These are phyloP conservation scores for Ptilodon capucinus DNA, from an alignment of 2,888 invertebrate species.

Conservation along the genomic window DNA sequence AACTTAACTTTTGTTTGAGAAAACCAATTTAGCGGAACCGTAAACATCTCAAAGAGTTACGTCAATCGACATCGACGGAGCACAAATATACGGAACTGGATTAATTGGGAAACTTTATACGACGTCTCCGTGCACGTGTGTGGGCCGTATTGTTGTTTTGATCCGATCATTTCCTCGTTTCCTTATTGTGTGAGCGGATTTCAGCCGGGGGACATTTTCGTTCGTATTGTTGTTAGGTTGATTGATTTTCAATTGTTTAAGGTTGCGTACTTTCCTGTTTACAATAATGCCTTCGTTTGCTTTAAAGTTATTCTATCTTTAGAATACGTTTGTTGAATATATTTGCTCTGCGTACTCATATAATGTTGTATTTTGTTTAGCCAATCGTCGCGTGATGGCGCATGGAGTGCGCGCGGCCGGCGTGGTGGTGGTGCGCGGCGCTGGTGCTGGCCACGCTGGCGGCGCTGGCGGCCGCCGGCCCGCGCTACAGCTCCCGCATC, in stretches of 20 bases:
- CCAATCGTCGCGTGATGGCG: conserved; percentile 77
- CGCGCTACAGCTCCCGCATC: conserved; percentile 89
- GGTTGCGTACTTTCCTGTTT: background rate
- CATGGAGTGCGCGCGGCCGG: conserved; percentile 74
- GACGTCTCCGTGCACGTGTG: conserved; percentile 10
- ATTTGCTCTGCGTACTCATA: too few species aligned
- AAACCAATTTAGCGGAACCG: conserved; percentile 29
- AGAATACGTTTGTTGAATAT: too few species aligned
- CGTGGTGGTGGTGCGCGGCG: conserved; percentile 73
- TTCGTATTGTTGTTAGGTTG: conserved; percentile 20
- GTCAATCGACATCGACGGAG: conserved; percentile 9
- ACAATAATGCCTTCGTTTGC: background rate
- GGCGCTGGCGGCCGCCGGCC: conserved; percentile 76
- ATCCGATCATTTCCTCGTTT: conserved; percentile 32
- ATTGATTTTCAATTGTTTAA: background rate
- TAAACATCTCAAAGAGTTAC: conserved; percentile 28
- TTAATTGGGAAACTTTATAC: conserved; percentile 39
- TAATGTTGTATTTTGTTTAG: conserved; percentile 28
- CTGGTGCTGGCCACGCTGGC: conserved; percentile 62
- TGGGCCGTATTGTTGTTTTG: conserved; percentile 25
- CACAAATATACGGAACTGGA: conserved; percentile 24
- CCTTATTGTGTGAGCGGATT: conserved; percentile 35
- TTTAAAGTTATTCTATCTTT: too few species aligned
- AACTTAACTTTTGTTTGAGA: conserved; percentile 35
- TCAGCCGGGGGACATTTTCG: conserved; percentile 31